Base-by-base conservation (phyloP, 2,113 vertebrate species). In the Perca flavescens region DNA sequence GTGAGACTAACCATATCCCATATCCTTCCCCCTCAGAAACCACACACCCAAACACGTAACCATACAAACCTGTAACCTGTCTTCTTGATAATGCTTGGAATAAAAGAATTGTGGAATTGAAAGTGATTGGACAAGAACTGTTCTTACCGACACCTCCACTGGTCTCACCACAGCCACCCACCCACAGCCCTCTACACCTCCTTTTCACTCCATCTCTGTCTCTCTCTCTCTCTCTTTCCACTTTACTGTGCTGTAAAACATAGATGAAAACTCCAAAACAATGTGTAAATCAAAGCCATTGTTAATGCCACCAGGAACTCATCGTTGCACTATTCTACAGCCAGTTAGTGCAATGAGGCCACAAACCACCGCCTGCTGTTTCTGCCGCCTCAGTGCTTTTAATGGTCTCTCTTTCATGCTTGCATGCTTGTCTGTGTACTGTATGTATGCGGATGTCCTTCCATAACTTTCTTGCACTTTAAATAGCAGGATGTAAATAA, bases 341-440 rank as follows among this genome's bases (percentile, higher is more conserved):
- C 73, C 71, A 84, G 85, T 80, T 87, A 54, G 85, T 78, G 74
- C 84, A 89, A 76, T 77, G 91, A 90, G 90, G 88, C 91, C 88
- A 91, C 86, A 90, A 89, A 89, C 89, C 83, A 72, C 87, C 63
- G 73, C 90, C 89, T 84, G 86, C 82, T 63, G 73, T 82, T 93
- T 94, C 81, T 91, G 93, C 91, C 92, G 92, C 88, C 85, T 95
- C 87, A 69, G 89, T 86, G 87, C 81, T 92, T 94, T 93, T 83
- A 87, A 74, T 88, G 79, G 78, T 74, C 82, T 82, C 60, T 65
- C 71, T 88, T 84, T 85, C 80, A 72, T 79, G 52, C 73, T 47
- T 53, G 67, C 78, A 60, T 74, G n/a, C 68, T 61, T 19, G 80
- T 86, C 74, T 80, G 69, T 80, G 34, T 65, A 46, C 69, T 78